Percentiles rank a stretch among this genome's conserved stretches.
phyloP scores from a whole-genome alignment of 2,797 vertebrate genomes.

The Macroramphosus scolopax region DNA sequence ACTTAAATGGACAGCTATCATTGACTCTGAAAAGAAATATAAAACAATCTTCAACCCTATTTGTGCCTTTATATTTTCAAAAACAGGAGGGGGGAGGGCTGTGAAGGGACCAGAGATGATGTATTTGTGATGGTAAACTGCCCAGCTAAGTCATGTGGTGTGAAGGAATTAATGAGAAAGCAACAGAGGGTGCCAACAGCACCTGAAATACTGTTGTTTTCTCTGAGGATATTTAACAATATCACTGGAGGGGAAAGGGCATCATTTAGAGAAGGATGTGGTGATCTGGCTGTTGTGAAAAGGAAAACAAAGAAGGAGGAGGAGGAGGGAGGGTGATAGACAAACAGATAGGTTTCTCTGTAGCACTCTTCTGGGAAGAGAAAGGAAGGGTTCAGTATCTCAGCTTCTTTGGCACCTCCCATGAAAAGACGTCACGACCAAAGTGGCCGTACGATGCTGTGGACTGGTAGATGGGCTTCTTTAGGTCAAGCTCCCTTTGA shows the following conservation, averaged over 20 bases:
- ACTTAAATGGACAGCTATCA: slow-evolving; percentile 15
- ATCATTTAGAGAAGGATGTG: slow-evolving; percentile 11
- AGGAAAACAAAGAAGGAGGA: neutral
- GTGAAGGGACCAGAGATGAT: slow-evolving; percentile 53
- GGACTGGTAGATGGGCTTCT: slow-evolving; percentile 94
- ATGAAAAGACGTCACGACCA: slow-evolving; percentile 89
- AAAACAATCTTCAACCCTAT: slow-evolving; percentile 29
- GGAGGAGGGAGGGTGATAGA: neutral
- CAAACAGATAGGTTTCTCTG: slow-evolving; percentile 80
- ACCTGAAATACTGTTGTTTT: slow-evolving; percentile 11
- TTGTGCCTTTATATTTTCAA: slow-evolving; percentile 31
- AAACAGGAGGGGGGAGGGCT: neutral
- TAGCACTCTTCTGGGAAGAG: no score
- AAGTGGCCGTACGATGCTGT: slow-evolving; percentile 96
- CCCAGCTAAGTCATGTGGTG: neutral
- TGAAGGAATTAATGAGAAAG: slow-evolving; percentile 11
- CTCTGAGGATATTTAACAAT: slow-evolving; percentile 9
- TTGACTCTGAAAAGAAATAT: no score
- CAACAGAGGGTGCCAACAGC: slow-evolving; percentile 4
- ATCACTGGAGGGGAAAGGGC: slow-evolving; percentile 1
- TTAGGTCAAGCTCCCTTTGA: slow-evolving; percentile 94
- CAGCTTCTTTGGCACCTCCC: slow-evolving; percentile 93
- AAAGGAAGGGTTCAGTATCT: slow-evolving; percentile 82
- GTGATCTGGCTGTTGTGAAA: slow-evolving; percentile 8
- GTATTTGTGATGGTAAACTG: slow-evolving; percentile 40